These are phyloP conservation scores for Orius insidiosus DNA, from an alignment of 1,140 invertebrate genomes.

Conservation along the genomic window DNA sequence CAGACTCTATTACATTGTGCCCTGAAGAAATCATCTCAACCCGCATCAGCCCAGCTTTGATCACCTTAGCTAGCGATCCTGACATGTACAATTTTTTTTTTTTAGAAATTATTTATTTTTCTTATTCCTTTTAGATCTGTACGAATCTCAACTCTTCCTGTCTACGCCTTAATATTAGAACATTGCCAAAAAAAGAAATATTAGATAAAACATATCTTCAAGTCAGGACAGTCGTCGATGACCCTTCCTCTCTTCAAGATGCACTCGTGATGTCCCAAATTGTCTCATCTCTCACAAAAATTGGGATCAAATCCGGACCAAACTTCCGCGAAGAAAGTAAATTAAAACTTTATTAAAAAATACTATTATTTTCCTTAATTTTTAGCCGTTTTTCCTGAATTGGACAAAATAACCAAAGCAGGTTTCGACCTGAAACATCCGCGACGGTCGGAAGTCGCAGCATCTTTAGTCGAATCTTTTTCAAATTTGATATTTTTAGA, in stretches of 20 bases:
- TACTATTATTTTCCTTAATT: too few relatives aligned
- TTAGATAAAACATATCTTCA: constrained; percentile 53
- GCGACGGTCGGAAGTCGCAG: constrained; percentile 35
- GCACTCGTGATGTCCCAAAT: constrained; percentile 29
- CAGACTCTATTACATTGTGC: constrained; percentile 34
- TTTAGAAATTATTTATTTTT: constrained; percentile 1
- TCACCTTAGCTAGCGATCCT: constrained; percentile 49
- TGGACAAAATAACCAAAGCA: constrained; percentile 6
- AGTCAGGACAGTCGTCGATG: constrained; percentile 44
- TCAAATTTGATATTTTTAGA: constrained; percentile 42
- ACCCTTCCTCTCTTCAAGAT: constrained; percentile 30
- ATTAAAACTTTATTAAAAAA: constrained; percentile 8
- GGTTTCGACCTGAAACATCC: not conserved
- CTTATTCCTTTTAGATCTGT: constrained; percentile 26
- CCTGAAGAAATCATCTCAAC: constrained; percentile 37
- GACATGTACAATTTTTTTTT: constrained; percentile 37
- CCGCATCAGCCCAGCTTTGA: constrained; percentile 46
- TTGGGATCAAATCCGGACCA: constrained; percentile 32
- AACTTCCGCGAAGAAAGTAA: constrained; percentile 38
- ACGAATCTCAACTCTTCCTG: constrained; percentile 40
- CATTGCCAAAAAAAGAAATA: constrained; percentile 33
- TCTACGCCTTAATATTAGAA: constrained; percentile 44
- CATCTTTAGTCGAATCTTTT: constrained; percentile 45
- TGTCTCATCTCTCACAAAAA: constrained; percentile 31
- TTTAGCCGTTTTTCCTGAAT: constrained; percentile 4